Evolutionary conservation across 2,888 invertebrate species (phyloP), one percentile per base, ranked within the genome.

Genomic region (Anarsia innoxiella): DNA sequence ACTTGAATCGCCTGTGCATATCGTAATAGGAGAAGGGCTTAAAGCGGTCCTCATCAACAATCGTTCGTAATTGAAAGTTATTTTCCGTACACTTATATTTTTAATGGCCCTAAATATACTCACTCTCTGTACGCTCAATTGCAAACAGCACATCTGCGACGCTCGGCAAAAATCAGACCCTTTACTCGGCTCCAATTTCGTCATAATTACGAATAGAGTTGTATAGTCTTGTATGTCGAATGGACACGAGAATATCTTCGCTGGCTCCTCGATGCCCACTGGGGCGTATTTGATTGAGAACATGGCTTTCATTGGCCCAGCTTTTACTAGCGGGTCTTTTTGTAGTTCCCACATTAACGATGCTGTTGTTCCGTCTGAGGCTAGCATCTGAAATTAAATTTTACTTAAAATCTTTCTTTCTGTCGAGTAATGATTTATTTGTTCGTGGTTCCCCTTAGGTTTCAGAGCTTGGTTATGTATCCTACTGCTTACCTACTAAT

Each of bases 91-190:
- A n/a, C n/a, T n/a, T n/a, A n/a, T n/a, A 19, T 5, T 19, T 19
- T 19, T 19, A 19, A 5, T 19, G 8, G 8, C 19, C 8, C 19
- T 5, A 8, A 19, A 19, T 19, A 19, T 5, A 57, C 69, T 58
- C 36, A 89, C 85, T 67, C 89, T 88, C 46, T 89, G 90, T 29
- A 95, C 90, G 47, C 88, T 90, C 40, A 94, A 76, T 65, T 91
- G 91, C 56, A 94, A 82, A 72, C 92, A 93, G 72, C 96, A 96
- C 64, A 96, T 92, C 45, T 93, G 92, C 42, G 95, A 95, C 27
- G 95, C 93, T 37, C 96, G 90, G 64, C 96, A 96, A 59, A 95
- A 91, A 63, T 97, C 96, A 14, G 87, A 88, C 1, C 93, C 91
- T 62, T 91, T 91, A 14, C 89, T 88, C 0, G 94, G 92, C 65